These are phyloP conservation scores for Macquaria ambigua DNA, from an alignment of 2,113 vertebrate species.

Conservation along the genomic window DNA sequence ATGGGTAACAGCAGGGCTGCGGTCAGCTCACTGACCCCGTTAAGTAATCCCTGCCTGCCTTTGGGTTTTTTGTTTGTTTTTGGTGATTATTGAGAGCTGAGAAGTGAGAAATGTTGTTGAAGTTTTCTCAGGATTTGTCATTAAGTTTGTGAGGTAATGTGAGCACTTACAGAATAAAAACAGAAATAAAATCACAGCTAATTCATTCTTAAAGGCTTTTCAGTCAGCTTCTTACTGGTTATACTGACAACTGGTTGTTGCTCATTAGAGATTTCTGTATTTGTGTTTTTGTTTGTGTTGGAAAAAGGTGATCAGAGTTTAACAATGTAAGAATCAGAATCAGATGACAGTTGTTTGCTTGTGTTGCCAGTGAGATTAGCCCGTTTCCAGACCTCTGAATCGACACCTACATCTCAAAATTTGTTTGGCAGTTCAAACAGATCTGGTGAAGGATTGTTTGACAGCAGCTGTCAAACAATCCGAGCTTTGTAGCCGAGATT, in stretches of 20 bases:
- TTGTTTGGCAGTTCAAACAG: too few relatives aligned
- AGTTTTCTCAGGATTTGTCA: not conserved
- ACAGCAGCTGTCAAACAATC: too few relatives aligned
- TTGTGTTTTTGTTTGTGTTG: not conserved
- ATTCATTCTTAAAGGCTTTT: not conserved
- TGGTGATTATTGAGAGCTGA: not conserved
- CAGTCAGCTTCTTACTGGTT: not conserved
- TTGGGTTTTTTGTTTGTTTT: not conserved
- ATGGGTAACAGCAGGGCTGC: conserved; percentile 49
- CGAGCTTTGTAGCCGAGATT: too few relatives aligned
- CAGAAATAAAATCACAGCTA: not conserved
- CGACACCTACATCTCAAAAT: too few relatives aligned
- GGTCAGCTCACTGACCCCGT: conserved; percentile 29
- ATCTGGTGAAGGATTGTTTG: too few relatives aligned
- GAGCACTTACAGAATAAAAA: not conserved
- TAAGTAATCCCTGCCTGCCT: conserved; percentile 9
- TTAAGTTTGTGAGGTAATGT: not conserved
- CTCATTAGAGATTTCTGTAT: not conserved
- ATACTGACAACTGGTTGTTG: not conserved
- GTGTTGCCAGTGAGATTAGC: not conserved
- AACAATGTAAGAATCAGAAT: too few relatives aligned
- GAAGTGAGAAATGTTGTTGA: not conserved
- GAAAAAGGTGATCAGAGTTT: not conserved
- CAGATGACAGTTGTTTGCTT: not conserved
- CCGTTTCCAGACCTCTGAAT: too few relatives aligned